A percentile compares a stretch with the other conserved stretches of the same genome.
Evolutionary conservation across 2,113 vertebrate genomes (phyloP).

Genomic region (Prietella phreatophila): DNA sequence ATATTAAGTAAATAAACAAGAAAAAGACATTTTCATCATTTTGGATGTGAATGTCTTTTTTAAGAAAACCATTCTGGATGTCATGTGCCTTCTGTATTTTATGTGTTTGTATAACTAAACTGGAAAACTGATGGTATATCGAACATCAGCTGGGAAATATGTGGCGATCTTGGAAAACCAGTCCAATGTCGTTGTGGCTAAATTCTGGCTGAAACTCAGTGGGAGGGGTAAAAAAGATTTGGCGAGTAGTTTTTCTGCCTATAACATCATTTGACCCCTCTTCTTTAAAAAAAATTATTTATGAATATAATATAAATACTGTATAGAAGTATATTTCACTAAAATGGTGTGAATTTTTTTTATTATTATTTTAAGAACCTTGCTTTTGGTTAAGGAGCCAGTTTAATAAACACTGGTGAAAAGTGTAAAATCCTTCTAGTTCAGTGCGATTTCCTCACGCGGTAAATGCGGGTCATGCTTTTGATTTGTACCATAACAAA

Average conservation of each 20-base stretch:
- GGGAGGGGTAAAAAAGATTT: too few species aligned
- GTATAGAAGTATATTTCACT: neutral
- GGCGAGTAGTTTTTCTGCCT: too few species aligned
- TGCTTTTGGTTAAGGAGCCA: neutral
- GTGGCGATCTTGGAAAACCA: neutral
- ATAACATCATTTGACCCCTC: neutral
- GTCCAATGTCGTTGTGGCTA: neutral
- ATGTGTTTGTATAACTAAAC: neutral
- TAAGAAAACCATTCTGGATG: conserved; percentile 66
- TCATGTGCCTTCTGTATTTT: conserved; percentile 54
- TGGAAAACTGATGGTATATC: neutral
- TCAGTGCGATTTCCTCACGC: neutral
- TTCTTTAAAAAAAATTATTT: neutral
- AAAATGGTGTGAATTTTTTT: neutral
- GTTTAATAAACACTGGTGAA: neutral
- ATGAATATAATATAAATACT: neutral
- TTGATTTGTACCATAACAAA: neutral
- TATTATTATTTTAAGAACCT: neutral
- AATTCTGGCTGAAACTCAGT: too few species aligned
- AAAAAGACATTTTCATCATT: conserved; percentile 79
- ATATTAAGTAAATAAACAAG: conserved; percentile 79
- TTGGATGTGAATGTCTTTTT: conserved; percentile 77
- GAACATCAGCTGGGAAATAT: neutral
- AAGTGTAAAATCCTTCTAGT: neutral
- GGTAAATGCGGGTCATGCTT: neutral